A percentile compares a stretch with the other conserved stretches of the same genome.
Conservation (phyloP, 2,113 vertebrate genomes). For the Brevimyrus niger region DNA sequence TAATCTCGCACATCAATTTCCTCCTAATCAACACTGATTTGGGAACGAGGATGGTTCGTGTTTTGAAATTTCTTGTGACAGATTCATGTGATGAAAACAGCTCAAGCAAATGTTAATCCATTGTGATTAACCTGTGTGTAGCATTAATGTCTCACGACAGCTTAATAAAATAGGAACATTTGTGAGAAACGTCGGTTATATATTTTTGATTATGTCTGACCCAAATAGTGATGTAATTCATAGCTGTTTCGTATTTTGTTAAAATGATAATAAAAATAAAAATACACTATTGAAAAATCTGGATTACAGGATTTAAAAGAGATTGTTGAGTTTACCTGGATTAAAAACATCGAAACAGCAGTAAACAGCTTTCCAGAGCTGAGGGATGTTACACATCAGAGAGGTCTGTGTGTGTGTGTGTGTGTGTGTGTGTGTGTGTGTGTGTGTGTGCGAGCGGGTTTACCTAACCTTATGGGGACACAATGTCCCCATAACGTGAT, state of each 20-base stretch:
- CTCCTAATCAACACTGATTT: neutral
- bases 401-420: neutral
- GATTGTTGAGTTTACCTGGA: conserved; percentile 46
- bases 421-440: neutral
- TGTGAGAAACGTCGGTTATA: neutral
- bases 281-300: conserved; percentile 47
- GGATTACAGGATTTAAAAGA: conserved; percentile 57
- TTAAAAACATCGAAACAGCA: conserved; percentile 36
- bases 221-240: conserved; percentile 48
- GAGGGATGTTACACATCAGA: neutral
- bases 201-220: conserved; percentile 41
- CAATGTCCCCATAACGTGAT: too few relatives aligned
- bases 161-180: neutral
- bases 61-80: neutral
- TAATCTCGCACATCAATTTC: neutral
- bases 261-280: conserved; percentile 42
- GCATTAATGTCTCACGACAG: neutral
- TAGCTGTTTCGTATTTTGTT: conserved; percentile 45
- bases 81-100: neutral
- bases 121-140: neutral
- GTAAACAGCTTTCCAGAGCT: neutral
- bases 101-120: neutral
- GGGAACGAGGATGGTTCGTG: neutral
- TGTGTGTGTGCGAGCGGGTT: neutral
- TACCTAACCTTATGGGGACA: too few relatives aligned